Evolutionary conservation across 2,888 invertebrate genomes (phyloP).

Genomic region (Aquatica leii): DNA sequence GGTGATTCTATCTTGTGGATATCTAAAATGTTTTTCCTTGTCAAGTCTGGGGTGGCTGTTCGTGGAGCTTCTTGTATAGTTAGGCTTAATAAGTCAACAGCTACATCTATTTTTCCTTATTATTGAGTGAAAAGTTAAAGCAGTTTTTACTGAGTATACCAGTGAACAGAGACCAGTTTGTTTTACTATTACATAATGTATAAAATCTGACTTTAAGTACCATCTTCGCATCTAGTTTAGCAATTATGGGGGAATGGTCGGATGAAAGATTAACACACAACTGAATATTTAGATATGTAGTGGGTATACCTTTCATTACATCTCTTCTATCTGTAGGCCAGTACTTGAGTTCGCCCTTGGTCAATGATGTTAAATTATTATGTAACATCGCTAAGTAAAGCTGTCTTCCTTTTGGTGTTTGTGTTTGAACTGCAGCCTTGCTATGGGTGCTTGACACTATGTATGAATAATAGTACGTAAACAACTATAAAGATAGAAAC

Average conservation of each 20-base stretch:
- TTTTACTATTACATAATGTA: no score
- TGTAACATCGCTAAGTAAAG: no score
- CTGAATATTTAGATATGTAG: neutral
- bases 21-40: no score
- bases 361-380: no score
- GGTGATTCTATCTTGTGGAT: no score
- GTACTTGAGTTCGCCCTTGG: no score
- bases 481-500: no score
- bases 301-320: neutral
- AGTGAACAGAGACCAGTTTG: no score
- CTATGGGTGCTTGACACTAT: slow-evolving; percentile 25
- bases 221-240: neutral
- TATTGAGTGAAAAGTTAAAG: neutral
- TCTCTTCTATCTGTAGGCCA: neutral
- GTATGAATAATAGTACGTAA: no score
- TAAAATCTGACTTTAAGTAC: no score
- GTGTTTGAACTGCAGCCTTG: slow-evolving; percentile 37
- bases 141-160: neutral
- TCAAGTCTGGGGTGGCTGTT: no score
- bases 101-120: neutral
- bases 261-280: neutral
- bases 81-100: neutral
- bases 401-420: no score
- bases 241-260: neutral
- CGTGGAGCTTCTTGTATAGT: neutral